Evolutionary conservation across 1,140 invertebrate genomes (phyloP), one percentile per base, ranked within the genome.

Genomic region (Drosophila yakuba): DNA sequence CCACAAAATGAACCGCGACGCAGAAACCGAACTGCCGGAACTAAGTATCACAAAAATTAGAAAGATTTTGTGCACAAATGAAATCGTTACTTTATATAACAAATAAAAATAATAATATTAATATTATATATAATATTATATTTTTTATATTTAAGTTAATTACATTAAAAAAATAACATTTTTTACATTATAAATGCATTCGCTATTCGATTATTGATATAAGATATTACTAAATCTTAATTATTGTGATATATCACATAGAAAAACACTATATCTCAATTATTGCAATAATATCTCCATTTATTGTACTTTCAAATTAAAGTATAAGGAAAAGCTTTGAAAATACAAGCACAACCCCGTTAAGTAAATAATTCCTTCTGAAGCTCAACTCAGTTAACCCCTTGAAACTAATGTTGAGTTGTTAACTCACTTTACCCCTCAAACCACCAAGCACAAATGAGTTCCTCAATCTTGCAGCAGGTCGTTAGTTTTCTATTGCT

Each of bases 1-100:
- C 28, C 20, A 15, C 44, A 41, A 69, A 71, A 58, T 72, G 68
- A 72, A 72, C 68, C 58, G 36, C 66, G 52, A 71, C 36, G 68
- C 64, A 58, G 44, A 4, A 36, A 50, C 44, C 36, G 28, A 2
- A 41, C 36, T 39, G 14, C 20, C 1, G 0, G n/a, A 44, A 15
- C 1, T 14, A 10, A 15, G 8, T 20, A 43, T 3, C 12, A n/a
- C 8, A 14, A 14, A 32, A 5, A 1, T 15, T n/a, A 35, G 5
- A 2, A 28, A 6, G n/a, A 32, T 14, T 4, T 50, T 35, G 11
- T 2, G 5, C 4, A 28, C 20, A 55, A 11, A 8, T 3, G 12
- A 14, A 4, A 41, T 41, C 2, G 1, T 38, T 32, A 32, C 8
- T 32, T 8, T 2, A 0, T 2, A 32, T 8, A 32, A 10, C 0